These are phyloP conservation scores for Odontamblyopus rebecca DNA, from an alignment of 2,797 vertebrate genomes.

Conservation along the genomic window DNA sequence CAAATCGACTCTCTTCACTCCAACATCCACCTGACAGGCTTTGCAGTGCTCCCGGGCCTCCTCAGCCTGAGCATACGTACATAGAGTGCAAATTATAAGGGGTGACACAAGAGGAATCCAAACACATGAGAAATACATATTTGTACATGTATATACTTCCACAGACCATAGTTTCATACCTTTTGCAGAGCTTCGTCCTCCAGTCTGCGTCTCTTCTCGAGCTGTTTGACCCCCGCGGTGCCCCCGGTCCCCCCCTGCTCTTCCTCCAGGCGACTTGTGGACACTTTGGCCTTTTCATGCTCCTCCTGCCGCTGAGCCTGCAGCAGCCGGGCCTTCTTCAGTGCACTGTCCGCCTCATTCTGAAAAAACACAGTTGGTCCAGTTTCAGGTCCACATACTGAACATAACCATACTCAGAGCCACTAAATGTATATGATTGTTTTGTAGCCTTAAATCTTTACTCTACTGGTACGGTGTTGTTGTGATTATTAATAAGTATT, in stretches of 20 bases:
- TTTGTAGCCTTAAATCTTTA: too few relatives aligned
- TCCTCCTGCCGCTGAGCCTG: conserved; percentile 92
- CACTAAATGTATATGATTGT: too few relatives aligned
- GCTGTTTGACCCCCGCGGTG: conserved; percentile 81
- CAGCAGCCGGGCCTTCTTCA: conserved; percentile 88
- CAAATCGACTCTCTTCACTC: conserved; percentile 85
- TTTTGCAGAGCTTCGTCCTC: conserved; percentile 96
- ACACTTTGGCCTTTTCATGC: conserved; percentile 91
- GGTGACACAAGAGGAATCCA: background rate
- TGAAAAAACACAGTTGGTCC: conserved; percentile 48
- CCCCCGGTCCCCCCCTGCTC: conserved; percentile 80
- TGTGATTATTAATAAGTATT: too few relatives aligned
- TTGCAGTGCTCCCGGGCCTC: conserved; percentile 91
- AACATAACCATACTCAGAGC: too few relatives aligned
- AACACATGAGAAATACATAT: background rate
- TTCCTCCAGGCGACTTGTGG: conserved; percentile 89
- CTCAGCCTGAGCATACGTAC: conserved; percentile 79
- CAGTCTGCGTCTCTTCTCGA: conserved; percentile 89
- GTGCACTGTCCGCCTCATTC: conserved; percentile 89
- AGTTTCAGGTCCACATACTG: background rate
- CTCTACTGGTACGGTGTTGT: too few relatives aligned
- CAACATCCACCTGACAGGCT: conserved; percentile 85
- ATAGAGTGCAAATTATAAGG: background rate
- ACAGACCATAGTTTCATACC: conserved; percentile 64
- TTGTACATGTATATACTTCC: background rate